Percentiles rank a stretch among this genome's conserved stretches.
Evolutionary conservation across 2,888 invertebrate species (phyloP).

Genomic region (Rhagonycha fulva): DNA sequence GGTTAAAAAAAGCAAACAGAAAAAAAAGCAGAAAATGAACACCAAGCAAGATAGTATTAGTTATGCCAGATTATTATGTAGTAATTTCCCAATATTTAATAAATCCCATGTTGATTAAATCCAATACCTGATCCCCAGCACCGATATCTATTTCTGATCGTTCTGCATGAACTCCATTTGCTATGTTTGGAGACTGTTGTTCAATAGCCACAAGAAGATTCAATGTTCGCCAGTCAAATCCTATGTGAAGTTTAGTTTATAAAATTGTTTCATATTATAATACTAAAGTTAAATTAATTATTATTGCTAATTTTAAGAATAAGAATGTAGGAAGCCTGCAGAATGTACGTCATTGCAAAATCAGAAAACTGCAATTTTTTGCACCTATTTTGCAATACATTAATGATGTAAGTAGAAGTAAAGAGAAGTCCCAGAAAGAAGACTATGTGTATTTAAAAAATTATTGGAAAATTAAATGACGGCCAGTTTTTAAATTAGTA

Average conservation of each 20-base stretch:
- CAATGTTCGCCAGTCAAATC: constrained; percentile 99
- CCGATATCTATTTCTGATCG: constrained; percentile 89
- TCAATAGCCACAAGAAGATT: constrained; percentile 98
- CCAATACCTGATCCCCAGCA: constrained; percentile 94
- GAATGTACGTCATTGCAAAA: neutral
- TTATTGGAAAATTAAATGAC: neutral
- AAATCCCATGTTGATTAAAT: constrained; percentile 37
- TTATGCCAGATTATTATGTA: constrained; percentile 9
- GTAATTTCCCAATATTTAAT: constrained; percentile 21
- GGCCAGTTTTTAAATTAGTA: no score
- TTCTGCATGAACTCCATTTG: constrained; percentile 89
- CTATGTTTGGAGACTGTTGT: constrained; percentile 94
- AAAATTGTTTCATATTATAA: neutral
- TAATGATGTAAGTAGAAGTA: neutral
- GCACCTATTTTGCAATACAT: neutral
- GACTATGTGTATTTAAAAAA: neutral
- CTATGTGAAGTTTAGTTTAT: constrained; percentile 57
- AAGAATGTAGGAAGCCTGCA: neutral
- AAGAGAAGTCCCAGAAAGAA: neutral
- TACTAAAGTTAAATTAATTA: neutral
- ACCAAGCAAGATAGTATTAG: constrained; percentile 7
- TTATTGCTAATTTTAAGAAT: no score
- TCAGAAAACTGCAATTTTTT: neutral
- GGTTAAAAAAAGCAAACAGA: constrained; percentile 3
- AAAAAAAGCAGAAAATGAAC: constrained; percentile 11